These are phyloP conservation scores for Rhabdophis nuchalis DNA, from an alignment of 2,797 vertebrate species.

Conservation along the genomic window DNA sequence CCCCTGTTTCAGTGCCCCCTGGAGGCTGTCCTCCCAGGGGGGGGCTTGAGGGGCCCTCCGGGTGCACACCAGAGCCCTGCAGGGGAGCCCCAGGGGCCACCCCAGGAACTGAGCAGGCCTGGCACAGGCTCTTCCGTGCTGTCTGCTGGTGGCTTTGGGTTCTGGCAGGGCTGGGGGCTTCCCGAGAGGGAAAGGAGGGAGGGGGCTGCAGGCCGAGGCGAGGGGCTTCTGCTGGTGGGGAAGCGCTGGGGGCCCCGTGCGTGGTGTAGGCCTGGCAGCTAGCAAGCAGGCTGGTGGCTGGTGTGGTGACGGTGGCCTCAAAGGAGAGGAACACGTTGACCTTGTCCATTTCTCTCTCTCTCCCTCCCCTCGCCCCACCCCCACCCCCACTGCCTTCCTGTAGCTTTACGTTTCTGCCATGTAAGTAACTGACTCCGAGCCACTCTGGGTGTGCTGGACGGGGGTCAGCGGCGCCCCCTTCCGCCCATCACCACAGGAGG, in stretches of 20 bases:
- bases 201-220: not conserved
- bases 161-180: not conserved
- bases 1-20: not conserved
- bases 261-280: not conserved
- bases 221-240: not conserved
- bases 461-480: not conserved
- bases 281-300: not conserved
- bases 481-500: rapidly evolving
- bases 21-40: not conserved
- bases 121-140: too few relatives aligned
- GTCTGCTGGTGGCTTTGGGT: not conserved
- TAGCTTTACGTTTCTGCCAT: slow-evolving; percentile 97
- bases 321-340: slow-evolving; percentile 22
- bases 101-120: not conserved
- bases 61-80: not conserved
- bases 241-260: not conserved
- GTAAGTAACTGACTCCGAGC: slow-evolving; percentile 81
- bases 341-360: slow-evolving; percentile 71
- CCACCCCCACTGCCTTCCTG: slow-evolving; percentile 67
- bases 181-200: not conserved
- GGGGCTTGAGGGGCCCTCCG: not conserved
- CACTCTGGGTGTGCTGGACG: not conserved
- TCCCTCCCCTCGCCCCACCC: slow-evolving; percentile 69
- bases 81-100: not conserved
- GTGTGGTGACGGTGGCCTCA: not conserved